These are phyloP conservation scores for Macroramphosus scolopax DNA, from an alignment of 2,797 vertebrate genomes.

Conservation along the genomic window DNA sequence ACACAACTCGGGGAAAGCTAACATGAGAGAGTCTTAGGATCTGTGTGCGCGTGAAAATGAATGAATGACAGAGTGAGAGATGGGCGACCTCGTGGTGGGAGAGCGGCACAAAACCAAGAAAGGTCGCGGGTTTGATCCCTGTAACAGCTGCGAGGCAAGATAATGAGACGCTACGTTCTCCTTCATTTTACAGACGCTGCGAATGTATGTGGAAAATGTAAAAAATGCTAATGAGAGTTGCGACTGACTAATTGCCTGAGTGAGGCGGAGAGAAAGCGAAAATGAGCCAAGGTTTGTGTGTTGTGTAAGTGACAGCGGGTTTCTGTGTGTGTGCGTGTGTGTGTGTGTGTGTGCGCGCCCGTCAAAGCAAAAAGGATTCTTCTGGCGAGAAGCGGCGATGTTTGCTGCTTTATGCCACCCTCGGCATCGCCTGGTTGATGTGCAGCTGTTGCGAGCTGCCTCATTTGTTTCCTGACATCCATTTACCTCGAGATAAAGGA, in stretches of 20 bases:
- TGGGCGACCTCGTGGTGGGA: conserved; percentile 35
- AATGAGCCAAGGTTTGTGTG: conserved; percentile 27
- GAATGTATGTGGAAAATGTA: conserved; percentile 59
- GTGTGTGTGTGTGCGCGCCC: conserved; percentile 16
- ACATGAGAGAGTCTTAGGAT: conserved; percentile 23
- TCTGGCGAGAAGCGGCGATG: conserved; percentile 43
- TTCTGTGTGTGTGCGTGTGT: conserved; percentile 12
- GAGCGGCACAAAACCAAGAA: conserved; percentile 48
- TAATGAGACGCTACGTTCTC: conserved; percentile 52
- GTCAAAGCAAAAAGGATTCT: conserved; percentile 40
- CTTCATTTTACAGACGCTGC: conserved; percentile 21
- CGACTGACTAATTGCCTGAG: conserved; percentile 64
- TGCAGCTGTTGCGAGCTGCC: conserved; percentile 67
- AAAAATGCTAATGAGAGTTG: conserved; percentile 66
- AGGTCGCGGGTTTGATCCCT: conserved; percentile 55
- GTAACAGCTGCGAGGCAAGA: conserved; percentile 57
- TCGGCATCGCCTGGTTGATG: conserved; percentile 59
- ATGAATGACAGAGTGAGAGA: conserved; percentile 25
- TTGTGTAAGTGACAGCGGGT: conserved; percentile 50
- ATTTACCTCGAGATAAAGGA: conserved; percentile 70
- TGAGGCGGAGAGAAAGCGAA: conserved; percentile 28
- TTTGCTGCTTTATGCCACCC: conserved; percentile 61
- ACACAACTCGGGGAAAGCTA: conserved; percentile 55
- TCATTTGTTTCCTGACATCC: conserved; percentile 72
- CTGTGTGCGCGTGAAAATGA: conserved; percentile 8